Evolutionary conservation across 2,888 invertebrate species (phyloP).

Genomic region (Stenurella melanura): DNA sequence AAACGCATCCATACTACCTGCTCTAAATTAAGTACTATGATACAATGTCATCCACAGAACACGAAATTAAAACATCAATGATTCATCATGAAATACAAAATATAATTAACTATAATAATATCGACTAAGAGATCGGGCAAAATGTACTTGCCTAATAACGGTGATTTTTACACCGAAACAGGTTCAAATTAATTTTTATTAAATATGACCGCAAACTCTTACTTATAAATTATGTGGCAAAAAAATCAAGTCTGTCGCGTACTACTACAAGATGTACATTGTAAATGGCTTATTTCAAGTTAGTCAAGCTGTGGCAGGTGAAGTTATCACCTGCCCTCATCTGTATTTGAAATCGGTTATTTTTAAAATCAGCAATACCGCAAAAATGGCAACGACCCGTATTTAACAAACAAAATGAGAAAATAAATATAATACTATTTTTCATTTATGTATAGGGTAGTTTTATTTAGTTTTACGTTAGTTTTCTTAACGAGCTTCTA

Average conservation of each 20-base stretch:
- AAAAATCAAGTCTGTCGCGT: slow-evolving; percentile 45
- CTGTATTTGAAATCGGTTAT: slow-evolving; percentile 36
- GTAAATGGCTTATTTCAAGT: slow-evolving; percentile 17
- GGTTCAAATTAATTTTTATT: background rate
- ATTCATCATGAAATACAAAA: no score
- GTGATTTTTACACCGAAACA: background rate
- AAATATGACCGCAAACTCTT: background rate
- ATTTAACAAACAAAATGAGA: no score
- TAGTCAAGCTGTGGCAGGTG: slow-evolving; percentile 40
- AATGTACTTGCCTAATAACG: background rate
- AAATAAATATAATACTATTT: no score
- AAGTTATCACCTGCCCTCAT: slow-evolving; percentile 42
- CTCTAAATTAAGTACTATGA: no score
- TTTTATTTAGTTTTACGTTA: no score
- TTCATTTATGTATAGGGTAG: no score
- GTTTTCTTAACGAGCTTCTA: no score
- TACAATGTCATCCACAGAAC: no score
- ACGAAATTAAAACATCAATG: no score
- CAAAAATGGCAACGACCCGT: no score
- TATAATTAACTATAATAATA: no score
- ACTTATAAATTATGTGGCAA: background rate
- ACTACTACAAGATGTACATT: slow-evolving; percentile 44
- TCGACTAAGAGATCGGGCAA: background rate
- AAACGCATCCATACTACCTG: no score
- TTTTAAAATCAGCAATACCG: background rate